These are phyloP conservation scores for Nothobranchius furzeri DNA, from an alignment of 2,113 vertebrate species.

Conservation along the genomic window DNA sequence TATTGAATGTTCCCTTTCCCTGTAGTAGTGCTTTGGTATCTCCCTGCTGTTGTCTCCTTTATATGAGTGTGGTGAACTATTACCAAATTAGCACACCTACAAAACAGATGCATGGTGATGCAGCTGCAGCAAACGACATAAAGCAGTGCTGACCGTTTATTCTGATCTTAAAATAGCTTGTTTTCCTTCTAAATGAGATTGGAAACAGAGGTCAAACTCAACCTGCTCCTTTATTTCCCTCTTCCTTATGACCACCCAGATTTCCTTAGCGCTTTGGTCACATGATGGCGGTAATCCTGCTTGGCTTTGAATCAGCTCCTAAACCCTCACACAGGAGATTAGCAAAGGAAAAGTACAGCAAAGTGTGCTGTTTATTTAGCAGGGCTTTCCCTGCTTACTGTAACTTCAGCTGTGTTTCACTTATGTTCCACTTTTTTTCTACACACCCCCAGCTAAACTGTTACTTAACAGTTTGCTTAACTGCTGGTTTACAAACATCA, in stretches of 20 bases:
- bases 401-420: conserved; percentile 22
- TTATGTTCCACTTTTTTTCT: conserved; percentile 49
- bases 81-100: conserved; percentile 30
- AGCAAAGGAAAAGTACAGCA: conserved; percentile 68
- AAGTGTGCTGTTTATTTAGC: conserved; percentile 59
- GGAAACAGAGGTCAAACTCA: neutral
- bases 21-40: conserved; percentile 8
- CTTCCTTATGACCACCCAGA: conserved; percentile 55
- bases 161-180: neutral
- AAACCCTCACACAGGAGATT: conserved; percentile 70
- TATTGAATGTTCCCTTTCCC: conserved; percentile 25
- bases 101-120: neutral
- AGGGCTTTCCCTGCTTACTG: conserved; percentile 60
- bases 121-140: neutral
- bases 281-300: conserved; percentile 72
- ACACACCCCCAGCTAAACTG: conserved; percentile 29
- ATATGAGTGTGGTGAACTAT: conserved; percentile 22
- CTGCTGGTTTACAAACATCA: neutral
- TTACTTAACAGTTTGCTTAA: conserved; percentile 10
- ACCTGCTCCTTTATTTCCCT: neutral
- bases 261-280: conserved; percentile 60
- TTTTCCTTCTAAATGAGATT: conserved; percentile 7
- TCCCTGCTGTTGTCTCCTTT: conserved; percentile 27
- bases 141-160: neutral
- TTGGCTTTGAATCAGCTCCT: conserved; percentile 71